phyloP scores from a whole-genome alignment of 2,113 vertebrate genomes.

The Carettochelys insculpta region DNA sequence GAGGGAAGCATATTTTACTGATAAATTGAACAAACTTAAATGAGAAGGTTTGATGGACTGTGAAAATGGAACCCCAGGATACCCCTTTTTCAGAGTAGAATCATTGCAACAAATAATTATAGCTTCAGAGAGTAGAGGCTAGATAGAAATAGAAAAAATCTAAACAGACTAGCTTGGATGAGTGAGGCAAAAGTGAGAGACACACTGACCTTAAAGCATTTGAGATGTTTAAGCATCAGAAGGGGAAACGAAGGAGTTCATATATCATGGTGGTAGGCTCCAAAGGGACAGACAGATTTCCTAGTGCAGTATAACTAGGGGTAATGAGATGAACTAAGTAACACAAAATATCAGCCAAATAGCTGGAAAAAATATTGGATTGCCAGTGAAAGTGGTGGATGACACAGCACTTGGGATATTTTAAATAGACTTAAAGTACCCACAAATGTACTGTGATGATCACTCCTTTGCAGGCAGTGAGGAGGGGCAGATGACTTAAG shows the following conservation, averaged over 20 bases:
- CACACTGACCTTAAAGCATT: fast-evolving
- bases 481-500: not conserved
- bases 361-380: not conserved
- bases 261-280: not conserved
- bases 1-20: not conserved
- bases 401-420: not conserved
- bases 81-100: not conserved
- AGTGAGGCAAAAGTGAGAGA: too few species aligned
- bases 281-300: not conserved
- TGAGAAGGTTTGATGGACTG: not conserved
- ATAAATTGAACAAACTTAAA: not conserved
- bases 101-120: not conserved
- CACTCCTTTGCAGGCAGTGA: not conserved
- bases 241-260: not conserved
- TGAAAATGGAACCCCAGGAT: not conserved
- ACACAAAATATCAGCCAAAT: not conserved
- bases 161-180: not conserved
- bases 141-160: not conserved
- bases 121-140: fast-evolving
- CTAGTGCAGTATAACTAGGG: not conserved
- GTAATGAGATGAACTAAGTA: not conserved
- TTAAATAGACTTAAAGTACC: not conserved
- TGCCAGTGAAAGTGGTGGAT: not conserved
- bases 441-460: not conserved
- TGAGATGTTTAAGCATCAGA: not conserved